phyloP scores from a whole-genome alignment of 2,113 vertebrate species.

The Uria lomvia region DNA sequence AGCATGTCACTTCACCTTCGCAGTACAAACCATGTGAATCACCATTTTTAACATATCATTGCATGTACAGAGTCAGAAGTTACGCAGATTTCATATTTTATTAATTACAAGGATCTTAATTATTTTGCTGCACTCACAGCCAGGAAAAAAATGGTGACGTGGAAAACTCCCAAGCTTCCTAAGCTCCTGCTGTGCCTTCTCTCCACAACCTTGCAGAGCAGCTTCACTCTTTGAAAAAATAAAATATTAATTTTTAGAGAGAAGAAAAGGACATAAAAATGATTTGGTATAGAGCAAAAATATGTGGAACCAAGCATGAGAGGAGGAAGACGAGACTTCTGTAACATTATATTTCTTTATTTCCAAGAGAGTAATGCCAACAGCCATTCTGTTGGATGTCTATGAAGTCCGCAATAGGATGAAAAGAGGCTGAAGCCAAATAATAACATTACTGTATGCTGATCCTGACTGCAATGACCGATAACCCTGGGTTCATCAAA shows the following conservation, averaged over 20 bases:
- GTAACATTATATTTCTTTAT: neutral
- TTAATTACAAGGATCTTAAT: slow-evolving; percentile 31
- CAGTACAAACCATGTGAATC: neutral
- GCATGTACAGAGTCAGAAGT: neutral
- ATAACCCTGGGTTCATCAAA: neutral
- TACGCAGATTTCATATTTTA: neutral
- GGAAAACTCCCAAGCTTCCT: neutral
- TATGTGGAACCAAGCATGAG: neutral
- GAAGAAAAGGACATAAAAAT: neutral
- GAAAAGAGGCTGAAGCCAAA: neutral
- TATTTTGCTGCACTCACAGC: neutral
- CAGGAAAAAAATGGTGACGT: neutral
- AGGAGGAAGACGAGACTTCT: neutral
- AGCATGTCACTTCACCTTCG: neutral
- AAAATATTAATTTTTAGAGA: neutral
- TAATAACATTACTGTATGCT: neutral
- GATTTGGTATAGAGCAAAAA: neutral
- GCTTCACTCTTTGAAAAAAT: neutral
- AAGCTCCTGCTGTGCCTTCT: neutral
- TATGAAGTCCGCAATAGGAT: neutral
- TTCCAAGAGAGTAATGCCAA: neutral
- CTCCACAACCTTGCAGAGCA: neutral
- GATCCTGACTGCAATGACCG: neutral
- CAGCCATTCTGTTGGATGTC: neutral
- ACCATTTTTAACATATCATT: slow-evolving; percentile 12